Conservation (phyloP, 2,888 invertebrate genomes). For the Chaetoderma sp. region DNA sequence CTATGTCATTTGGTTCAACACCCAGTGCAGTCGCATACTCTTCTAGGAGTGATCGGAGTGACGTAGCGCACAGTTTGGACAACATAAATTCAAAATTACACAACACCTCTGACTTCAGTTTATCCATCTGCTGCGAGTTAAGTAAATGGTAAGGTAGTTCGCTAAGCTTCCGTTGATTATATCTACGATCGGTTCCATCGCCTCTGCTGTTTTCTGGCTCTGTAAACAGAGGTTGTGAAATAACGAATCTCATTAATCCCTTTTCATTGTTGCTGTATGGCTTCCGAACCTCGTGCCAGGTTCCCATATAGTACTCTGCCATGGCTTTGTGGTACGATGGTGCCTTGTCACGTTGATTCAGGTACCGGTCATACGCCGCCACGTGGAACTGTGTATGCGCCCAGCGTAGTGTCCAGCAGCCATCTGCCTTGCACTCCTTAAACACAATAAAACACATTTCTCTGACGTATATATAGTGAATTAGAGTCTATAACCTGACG, state of each 20-base stretch:
- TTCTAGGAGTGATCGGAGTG: constrained; percentile 81
- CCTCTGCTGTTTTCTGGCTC: constrained; percentile 38
- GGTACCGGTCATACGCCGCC: constrained; percentile 77
- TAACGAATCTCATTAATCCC: constrained; percentile 40
- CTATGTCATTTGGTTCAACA: constrained; percentile 56
- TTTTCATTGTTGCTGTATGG: constrained; percentile 50
- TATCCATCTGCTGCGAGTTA: constrained; percentile 71
- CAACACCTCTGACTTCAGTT: constrained; percentile 78
- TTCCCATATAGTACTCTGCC: constrained; percentile 65
- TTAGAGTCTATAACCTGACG: too few relatives aligned
- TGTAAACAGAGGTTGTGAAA: constrained; percentile 51
- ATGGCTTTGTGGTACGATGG: constrained; percentile 66
- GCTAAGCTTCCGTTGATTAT: constrained; percentile 83
- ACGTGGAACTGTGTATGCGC: constrained; percentile 75
- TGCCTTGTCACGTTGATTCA: constrained; percentile 61
- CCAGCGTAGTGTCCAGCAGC: constrained; percentile 74
- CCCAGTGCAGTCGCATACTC: constrained; percentile 76
- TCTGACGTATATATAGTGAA: too few relatives aligned
- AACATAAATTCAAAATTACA: constrained; percentile 83
- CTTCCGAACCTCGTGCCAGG: constrained; percentile 54
- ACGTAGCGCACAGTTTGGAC: constrained; percentile 83
- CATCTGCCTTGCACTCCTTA: constrained; percentile 51
- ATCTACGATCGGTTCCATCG: constrained; percentile 61
- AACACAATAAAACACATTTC: too few relatives aligned
- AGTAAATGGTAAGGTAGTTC: constrained; percentile 85